These are phyloP conservation scores for Heteromormyrus szaboi DNA, from an alignment of 2,797 vertebrate species.

Conservation along the genomic window DNA sequence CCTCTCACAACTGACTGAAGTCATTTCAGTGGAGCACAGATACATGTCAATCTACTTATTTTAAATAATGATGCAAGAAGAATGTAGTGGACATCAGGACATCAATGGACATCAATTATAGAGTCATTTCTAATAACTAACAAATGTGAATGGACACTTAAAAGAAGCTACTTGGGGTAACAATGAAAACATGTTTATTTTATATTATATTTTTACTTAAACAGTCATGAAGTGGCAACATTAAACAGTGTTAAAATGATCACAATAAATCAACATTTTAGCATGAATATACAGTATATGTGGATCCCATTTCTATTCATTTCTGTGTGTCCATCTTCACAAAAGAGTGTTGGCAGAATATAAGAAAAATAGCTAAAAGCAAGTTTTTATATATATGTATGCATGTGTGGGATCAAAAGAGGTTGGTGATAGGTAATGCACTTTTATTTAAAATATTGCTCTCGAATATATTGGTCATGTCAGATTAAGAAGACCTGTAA, in stretches of 20 bases:
- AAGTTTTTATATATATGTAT: neutral
- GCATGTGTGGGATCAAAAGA: neutral
- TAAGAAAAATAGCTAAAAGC: neutral
- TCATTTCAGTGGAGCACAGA: neutral
- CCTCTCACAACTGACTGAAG: neutral
- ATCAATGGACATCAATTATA: neutral
- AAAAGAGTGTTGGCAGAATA: neutral
- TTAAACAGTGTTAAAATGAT: neutral
- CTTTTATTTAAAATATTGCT: neutral
- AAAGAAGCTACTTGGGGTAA: neutral
- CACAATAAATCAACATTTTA: neutral
- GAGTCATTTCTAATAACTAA: neutral
- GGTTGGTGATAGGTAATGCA: neutral
- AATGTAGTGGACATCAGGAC: neutral
- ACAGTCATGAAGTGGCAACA: neutral
- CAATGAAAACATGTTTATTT: neutral
- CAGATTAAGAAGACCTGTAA: neutral
- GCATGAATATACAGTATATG: neutral
- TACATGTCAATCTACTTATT: neutral
- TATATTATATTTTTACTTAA: neutral
- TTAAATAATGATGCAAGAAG: neutral
- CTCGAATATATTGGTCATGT: neutral
- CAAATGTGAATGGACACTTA: neutral
- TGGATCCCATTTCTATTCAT: neutral
- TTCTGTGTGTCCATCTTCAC: neutral